Conservation (phyloP, 2,888 invertebrate genomes). For the Limenitis camilla region DNA sequence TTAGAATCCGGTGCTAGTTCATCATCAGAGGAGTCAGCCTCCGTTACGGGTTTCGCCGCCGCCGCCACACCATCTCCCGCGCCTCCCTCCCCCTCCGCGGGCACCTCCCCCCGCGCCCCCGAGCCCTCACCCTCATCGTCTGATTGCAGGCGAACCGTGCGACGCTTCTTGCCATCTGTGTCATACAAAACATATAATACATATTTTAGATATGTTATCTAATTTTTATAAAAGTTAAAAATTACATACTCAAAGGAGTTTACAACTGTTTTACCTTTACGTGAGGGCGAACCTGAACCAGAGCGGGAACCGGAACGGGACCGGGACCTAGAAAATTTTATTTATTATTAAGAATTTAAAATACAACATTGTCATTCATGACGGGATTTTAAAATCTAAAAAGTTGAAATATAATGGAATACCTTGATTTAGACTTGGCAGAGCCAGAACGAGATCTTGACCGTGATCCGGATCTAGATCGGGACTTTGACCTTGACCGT, state of each 20-base stretch:
- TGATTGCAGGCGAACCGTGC: slow-evolving; percentile 73
- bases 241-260: no score
- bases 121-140: slow-evolving; percentile 62
- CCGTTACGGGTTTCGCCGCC: slow-evolving; percentile 52
- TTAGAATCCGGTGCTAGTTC: slow-evolving; percentile 39
- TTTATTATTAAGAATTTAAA: background rate
- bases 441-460: no score
- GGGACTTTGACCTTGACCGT: slow-evolving; percentile 33
- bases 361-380: background rate
- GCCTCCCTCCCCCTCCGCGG: slow-evolving; percentile 60
- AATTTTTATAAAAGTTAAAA: background rate
- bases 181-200: no score
- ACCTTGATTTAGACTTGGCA: no score
- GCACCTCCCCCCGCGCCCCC: slow-evolving; percentile 36
- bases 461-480: background rate
- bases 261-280: slow-evolving; percentile 33
- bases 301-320: slow-evolving; percentile 38
- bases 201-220: background rate
- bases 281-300: slow-evolving; percentile 42
- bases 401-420: no score
- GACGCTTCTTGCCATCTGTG: slow-evolving; percentile 49
- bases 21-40: slow-evolving; percentile 78
- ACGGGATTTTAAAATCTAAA: no score
- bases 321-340: slow-evolving; percentile 30
- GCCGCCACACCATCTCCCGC: slow-evolving; percentile 42